Base-by-base conservation (phyloP, 2,888 invertebrate genomes). In the Nomada ferruginata region DNA sequence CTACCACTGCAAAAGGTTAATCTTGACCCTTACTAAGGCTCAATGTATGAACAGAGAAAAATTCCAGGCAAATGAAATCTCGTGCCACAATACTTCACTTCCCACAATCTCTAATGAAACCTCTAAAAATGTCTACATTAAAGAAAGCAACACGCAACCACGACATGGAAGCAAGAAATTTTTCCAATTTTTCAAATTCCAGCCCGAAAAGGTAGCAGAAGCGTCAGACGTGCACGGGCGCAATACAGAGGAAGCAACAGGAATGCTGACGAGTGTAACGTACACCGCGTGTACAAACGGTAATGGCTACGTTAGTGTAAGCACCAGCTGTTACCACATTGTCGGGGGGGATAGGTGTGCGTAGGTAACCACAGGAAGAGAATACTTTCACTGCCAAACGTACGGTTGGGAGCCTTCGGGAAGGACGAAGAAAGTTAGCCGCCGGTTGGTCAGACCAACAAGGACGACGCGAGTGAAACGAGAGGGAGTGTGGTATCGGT, bases 381-480 rank as follows among this genome's bases (percentile, higher is more conserved):
- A 93, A 91, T 90, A 92, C 93, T 93, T 93, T 93, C 93, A 93
- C 93, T 93, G 90, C 89, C 91, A 89, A 91, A 89, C 47, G 90
- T 89, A 83, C 87, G 87, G 84, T 83, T 47, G 87, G 85, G 87
- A 89, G 90, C 86, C 89, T 89, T 87, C 85, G 89, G 85, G 87
- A 88, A 91, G 89, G 87, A 91, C 86, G 89, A 90, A 84, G 89
- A 87, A 88, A 84, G 72, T 79, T 82, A 78, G 78, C 53, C 66
- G 81, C 79, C 86, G 86, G 85, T 70, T n/a, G 29, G 36, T 83
- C 89, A 36, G 84, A 82, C 87, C 79, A 83, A 89, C 84, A 89
- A 89, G 83, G 84, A 76, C 23, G 55, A 83, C 74, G 72, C 78
- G 82, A 87, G 79, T 69, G 83, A 87, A 81, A 84, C 64, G 84